Percentiles rank a stretch among this genome's conserved stretches.
Evolutionary conservation across 2,888 invertebrate species (phyloP).

Genomic region (Mycalesis mineus): DNA sequence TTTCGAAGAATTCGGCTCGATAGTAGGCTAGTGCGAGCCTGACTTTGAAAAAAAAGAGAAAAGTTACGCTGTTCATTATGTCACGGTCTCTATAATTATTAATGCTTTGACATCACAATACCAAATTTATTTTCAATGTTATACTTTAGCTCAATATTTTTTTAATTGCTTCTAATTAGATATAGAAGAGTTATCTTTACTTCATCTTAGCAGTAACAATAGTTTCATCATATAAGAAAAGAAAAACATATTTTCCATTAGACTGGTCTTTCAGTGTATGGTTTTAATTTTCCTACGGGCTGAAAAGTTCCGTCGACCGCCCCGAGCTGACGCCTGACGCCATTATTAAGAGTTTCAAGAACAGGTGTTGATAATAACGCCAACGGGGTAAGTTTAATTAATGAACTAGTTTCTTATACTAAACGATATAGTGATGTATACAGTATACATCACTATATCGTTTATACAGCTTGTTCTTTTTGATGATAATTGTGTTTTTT

Average conservation of each 20-base stretch:
- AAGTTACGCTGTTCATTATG: too few relatives aligned
- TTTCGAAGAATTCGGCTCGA: too few relatives aligned
- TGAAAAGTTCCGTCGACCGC: conserved; percentile 49
- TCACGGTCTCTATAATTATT: too few relatives aligned
- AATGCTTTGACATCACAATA: too few relatives aligned
- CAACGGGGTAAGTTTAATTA: conserved; percentile 35
- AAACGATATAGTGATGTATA: conserved; percentile 34
- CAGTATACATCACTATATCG: neutral
- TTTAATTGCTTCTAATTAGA: too few relatives aligned
- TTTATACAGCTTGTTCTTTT: conserved; percentile 24
- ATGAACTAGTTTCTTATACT: conserved; percentile 51
- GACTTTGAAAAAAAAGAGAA: too few relatives aligned
- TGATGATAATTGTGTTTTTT: neutral
- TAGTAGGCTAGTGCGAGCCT: too few relatives aligned
- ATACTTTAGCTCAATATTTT: too few relatives aligned
- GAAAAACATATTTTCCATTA: neutral
- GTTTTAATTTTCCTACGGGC: conserved; percentile 61
- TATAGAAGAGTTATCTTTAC: too few relatives aligned
- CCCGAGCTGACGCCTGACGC: conserved; percentile 67
- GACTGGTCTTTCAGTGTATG: conserved; percentile 41
- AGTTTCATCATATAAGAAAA: too few relatives aligned
- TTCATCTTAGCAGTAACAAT: too few relatives aligned
- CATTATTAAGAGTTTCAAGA: conserved; percentile 76
- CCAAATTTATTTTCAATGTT: too few relatives aligned
- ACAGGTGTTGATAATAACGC: conserved; percentile 76